These are phyloP conservation scores for Tigriopus californicus DNA, from an alignment of 2,888 invertebrate genomes.

Conservation along the genomic window DNA sequence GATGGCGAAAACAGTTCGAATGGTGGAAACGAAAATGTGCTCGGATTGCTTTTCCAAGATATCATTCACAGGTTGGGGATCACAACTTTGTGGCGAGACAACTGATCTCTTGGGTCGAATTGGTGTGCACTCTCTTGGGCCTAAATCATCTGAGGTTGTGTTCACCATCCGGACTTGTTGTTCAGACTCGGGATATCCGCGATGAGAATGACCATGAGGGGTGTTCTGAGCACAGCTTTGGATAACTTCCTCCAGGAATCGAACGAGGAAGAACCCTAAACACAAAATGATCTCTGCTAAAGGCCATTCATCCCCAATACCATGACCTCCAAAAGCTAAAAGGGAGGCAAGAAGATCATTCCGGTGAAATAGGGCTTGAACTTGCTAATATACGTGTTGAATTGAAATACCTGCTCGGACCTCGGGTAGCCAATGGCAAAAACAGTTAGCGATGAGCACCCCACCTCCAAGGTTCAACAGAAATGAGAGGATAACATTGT, in stretches of 20 bases:
- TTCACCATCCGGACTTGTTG: too few relatives aligned
- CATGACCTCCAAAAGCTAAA: not conserved
- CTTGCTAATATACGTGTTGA: too few relatives aligned
- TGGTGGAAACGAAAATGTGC: not conserved
- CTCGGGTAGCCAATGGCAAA: conserved; percentile 13
- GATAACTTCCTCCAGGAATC: not conserved
- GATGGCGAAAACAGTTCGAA: conserved; percentile 3
- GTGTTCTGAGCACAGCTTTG: not conserved
- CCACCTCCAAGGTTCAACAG: conserved; percentile 10
- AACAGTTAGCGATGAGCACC: conserved; percentile 8
- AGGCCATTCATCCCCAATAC: not conserved
- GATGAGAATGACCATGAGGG: not conserved
- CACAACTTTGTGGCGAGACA: not conserved
- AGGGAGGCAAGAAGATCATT: not conserved
- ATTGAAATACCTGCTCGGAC: conserved; percentile 7
- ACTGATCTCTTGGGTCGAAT: not conserved
- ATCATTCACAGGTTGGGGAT: not conserved
- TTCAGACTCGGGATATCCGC: not conserved
- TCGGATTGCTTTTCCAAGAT: not conserved
- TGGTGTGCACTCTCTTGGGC: not conserved
- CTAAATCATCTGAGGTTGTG: not conserved
- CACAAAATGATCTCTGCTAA: not conserved
- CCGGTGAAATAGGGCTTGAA: too few relatives aligned
- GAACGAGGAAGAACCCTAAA: not conserved
- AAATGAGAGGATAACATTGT: conserved; percentile 5